Base-by-base conservation (phyloP, 2,797 vertebrate genomes). In the Acipenser transmontanus region DNA sequence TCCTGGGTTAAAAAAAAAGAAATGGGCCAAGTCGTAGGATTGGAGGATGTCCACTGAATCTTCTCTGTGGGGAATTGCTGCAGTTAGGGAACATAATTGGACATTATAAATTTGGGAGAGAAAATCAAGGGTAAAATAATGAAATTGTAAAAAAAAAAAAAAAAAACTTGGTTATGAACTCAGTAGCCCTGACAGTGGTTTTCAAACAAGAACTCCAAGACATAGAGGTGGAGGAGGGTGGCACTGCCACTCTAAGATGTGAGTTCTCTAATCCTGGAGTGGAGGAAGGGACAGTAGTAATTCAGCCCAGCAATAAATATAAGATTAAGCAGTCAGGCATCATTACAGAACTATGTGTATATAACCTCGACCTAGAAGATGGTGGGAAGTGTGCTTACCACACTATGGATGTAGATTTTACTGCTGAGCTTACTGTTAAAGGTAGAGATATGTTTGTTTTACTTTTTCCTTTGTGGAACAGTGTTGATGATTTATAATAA, bases 321-420 rank as follows among this genome's bases (percentile, higher is more conserved):
- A 76, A 89, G 48, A 85, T 89, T 70, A 88, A 77, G 12, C 84
- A 66, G 51, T 82, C 78, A 49, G 82, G 87, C 12, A 72, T 77
- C 0, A 68, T 76, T 11, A 85, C 80, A 8, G 84, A 90, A 76
- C 85, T 96, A 67, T 62, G 84, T 9, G 86, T 97, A 51, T 75
- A 71, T 56, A 79, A 86, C 9, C 67, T 93, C 68, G 80, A 78
- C 47, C 69, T 80, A 51, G 92, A 90, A 66, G 94, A 97, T 8
- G 76, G 81, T 0, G 93, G 88, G 66, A 87, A 87, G 8, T 97
- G 94, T 48, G 82, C 76, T 49, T 97, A 93, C 65, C 57, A 84
- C 11, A 86, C 84, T 7, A 81, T 77, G 49, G 78, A 82, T 2
- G 81, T 84, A 13, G 74, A 59, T 0, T 85, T 76, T 63, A 78